These are phyloP conservation scores for Psylliodes chrysocephalus DNA, from an alignment of 2,888 invertebrate genomes.

Conservation along the genomic window DNA sequence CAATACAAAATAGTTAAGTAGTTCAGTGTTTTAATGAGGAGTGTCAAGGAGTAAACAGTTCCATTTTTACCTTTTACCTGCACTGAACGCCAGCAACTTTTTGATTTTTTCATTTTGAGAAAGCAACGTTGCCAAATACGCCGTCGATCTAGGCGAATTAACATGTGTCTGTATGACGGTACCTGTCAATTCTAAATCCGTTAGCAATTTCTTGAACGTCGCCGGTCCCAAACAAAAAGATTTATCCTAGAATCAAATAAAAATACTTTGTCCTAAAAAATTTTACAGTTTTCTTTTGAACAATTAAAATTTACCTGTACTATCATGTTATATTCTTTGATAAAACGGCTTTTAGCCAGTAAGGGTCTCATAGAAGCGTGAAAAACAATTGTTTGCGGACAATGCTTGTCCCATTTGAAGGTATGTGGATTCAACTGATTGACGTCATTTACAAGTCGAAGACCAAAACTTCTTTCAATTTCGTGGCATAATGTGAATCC, in stretches of 20 bases:
- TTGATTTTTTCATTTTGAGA: conserved; percentile 70
- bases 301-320: conserved; percentile 68
- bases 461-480: conserved; percentile 52
- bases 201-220: conserved; percentile 76
- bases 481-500: conserved; percentile 52
- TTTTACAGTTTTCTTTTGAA: too few relatives aligned
- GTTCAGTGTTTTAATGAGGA: too few relatives aligned
- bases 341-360: conserved; percentile 69
- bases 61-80: conserved; percentile 64
- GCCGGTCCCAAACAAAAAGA: conserved; percentile 85
- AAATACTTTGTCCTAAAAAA: too few relatives aligned
- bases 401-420: conserved; percentile 63
- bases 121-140: conserved; percentile 78
- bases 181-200: conserved; percentile 73
- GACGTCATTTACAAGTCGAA: conserved; percentile 50
- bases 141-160: conserved; percentile 81
- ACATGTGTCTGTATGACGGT: conserved; percentile 83
- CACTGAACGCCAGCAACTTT: conserved; percentile 71
- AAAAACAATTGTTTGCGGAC: conserved; percentile 67
- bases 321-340: conserved; percentile 68
- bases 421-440: conserved; percentile 48
- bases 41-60: too few relatives aligned
- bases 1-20: too few relatives aligned
- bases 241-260: conserved; percentile 70
- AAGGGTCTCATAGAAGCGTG: conserved; percentile 68